phyloP scores from a whole-genome alignment of 2,113 vertebrate genomes.

The Vulpes ferrilata region DNA sequence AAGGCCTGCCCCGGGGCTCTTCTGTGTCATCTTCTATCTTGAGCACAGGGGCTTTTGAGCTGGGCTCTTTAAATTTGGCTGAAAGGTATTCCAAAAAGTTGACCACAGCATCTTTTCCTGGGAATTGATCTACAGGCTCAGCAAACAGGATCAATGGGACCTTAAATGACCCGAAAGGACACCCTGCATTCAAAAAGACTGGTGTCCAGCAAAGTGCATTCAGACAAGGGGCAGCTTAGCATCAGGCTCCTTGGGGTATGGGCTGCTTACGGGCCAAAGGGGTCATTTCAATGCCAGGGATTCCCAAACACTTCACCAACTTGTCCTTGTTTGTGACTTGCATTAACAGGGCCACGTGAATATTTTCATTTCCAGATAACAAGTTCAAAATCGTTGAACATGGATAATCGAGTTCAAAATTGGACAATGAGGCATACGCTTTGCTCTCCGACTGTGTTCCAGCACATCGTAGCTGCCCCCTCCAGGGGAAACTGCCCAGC shows the following conservation, averaged over 20 bases:
- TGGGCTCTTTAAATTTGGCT: neutral
- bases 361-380: neutral
- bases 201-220: neutral
- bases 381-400: neutral
- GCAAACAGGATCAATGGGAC: neutral
- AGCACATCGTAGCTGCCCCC: neutral
- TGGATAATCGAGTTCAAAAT: neutral
- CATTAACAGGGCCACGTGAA: neutral
- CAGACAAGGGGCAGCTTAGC: neutral
- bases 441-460: neutral
- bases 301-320: neutral
- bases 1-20: neutral
- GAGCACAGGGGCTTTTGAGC: neutral
- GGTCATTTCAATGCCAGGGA: neutral
- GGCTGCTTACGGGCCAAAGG: neutral
- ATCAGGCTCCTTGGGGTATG: neutral
- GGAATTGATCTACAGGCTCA: neutral
- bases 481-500: neutral
- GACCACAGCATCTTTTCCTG: neutral
- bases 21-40: neutral
- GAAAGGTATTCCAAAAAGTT: conserved; percentile 13
- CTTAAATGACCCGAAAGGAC: conserved; percentile 3
- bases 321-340: neutral
- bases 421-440: neutral
- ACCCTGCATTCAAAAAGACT: neutral